Percentiles rank a stretch among this genome's conserved stretches.
phyloP scores from a whole-genome alignment of 2,113 vertebrate species.

The Stomatorhinus ivindoensis region DNA sequence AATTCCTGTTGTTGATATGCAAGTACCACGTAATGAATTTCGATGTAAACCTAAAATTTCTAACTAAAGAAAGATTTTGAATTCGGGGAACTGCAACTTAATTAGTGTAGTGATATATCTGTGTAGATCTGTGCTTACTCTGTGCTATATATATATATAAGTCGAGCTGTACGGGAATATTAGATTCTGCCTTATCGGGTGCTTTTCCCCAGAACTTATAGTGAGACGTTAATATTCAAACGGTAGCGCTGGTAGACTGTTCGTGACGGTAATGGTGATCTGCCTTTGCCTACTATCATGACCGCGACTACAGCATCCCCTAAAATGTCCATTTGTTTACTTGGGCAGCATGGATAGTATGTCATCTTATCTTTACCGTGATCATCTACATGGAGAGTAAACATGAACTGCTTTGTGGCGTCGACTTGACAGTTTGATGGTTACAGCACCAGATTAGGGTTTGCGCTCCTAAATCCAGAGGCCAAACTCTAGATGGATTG shows the following conservation, averaged over 20 bases:
- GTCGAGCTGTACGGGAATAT: neutral
- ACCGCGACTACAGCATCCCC: neutral
- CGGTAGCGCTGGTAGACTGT: neutral
- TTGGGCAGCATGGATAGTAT: neutral
- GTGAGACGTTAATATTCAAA: neutral
- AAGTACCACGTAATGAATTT: neutral
- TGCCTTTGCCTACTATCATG: neutral
- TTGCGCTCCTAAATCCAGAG: conserved; percentile 4
- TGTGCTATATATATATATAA: neutral
- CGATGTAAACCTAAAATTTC: conserved; percentile 1
- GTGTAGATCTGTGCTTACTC: neutral
- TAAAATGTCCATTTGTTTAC: conserved; percentile 14
- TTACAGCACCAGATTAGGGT: neutral
- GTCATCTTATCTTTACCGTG: conserved; percentile 15
- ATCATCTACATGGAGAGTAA: conserved; percentile 8
- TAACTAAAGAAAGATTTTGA: neutral
- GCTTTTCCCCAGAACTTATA: neutral
- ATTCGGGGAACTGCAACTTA: neutral
- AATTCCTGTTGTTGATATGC: conserved; percentile 5
- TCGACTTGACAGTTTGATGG: neutral
- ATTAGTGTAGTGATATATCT: neutral
- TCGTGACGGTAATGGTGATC: neutral
- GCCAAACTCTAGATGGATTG: conserved; percentile 6
- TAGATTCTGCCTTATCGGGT: neutral
- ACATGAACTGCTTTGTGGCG: conserved; percentile 1